Evolutionary conservation across 2,113 vertebrate species (phyloP).

Genomic region (Sorex fumeus): DNA sequence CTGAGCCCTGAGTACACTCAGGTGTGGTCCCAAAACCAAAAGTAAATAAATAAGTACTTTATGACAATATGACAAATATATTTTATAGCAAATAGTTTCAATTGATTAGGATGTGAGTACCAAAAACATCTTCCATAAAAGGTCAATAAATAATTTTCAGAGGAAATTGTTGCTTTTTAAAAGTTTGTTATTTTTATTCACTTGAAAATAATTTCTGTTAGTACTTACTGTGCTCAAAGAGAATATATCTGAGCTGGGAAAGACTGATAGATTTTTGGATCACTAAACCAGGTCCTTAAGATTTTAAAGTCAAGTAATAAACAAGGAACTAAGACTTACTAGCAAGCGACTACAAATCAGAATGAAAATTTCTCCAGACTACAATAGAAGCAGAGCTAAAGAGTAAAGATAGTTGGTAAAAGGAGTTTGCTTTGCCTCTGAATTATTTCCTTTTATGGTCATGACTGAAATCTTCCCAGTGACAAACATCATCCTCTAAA

Average conservation of each 20-base stretch:
- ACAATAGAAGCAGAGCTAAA: neutral
- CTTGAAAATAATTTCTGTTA: slow-evolving; percentile 8
- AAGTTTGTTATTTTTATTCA: slow-evolving; percentile 8
- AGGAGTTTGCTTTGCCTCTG: neutral
- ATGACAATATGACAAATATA: too few species aligned
- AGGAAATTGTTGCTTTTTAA: slow-evolving; percentile 6
- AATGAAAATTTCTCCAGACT: neutral
- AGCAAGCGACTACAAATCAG: slow-evolving; percentile 19
- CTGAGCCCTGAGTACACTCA: too few species aligned
- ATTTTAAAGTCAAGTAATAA: slow-evolving; percentile 40
- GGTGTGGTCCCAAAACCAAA: too few species aligned
- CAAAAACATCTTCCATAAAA: slow-evolving; percentile 29
- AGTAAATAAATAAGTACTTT: too few species aligned
- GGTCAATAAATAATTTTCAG: slow-evolving; percentile 13
- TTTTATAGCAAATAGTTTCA: neutral
- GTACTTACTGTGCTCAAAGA: neutral
- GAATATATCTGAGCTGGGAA: neutral
- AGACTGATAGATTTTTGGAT: neutral
- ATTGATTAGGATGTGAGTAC: slow-evolving; percentile 24
- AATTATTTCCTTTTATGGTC: slow-evolving; percentile 29
- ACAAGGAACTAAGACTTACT: neutral
- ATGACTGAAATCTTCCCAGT: neutral
- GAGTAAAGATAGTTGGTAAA: neutral
- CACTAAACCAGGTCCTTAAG: slow-evolving; percentile 40
- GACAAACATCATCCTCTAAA: slow-evolving; percentile 5